phyloP scores from a whole-genome alignment of 2,797 vertebrate species.

The Pangasius djambal region DNA sequence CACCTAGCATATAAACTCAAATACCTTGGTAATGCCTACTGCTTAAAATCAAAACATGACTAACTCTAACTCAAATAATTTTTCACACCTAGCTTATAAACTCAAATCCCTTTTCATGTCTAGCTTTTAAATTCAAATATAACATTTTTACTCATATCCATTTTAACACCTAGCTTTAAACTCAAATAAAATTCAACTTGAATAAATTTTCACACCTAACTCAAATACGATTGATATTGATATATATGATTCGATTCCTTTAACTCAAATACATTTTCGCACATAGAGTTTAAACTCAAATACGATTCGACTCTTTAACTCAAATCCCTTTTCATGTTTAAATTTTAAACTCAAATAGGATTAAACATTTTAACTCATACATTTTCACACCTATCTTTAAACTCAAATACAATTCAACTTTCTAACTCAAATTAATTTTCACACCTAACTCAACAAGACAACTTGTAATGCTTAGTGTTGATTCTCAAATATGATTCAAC shows the following conservation, averaged over 20 bases:
- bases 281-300: background rate
- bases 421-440: background rate
- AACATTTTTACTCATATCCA: background rate
- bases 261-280: background rate
- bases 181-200: background rate
- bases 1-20: background rate
- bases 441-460: no score
- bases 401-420: no score
- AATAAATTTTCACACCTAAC: background rate
- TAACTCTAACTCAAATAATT: background rate
- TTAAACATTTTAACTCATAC: background rate
- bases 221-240: no score
- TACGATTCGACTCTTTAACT: background rate
- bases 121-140: background rate
- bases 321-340: background rate
- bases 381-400: background rate
- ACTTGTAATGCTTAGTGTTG: no score
- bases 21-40: background rate
- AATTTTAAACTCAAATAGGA: background rate
- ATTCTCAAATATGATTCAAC: background rate
- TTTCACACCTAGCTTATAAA: background rate
- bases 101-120: background rate
- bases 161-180: background rate
- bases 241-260: background rate
- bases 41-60: background rate